Evolutionary conservation across 1,140 invertebrate genomes (phyloP).

Genomic region (Arion vulgaris): DNA sequence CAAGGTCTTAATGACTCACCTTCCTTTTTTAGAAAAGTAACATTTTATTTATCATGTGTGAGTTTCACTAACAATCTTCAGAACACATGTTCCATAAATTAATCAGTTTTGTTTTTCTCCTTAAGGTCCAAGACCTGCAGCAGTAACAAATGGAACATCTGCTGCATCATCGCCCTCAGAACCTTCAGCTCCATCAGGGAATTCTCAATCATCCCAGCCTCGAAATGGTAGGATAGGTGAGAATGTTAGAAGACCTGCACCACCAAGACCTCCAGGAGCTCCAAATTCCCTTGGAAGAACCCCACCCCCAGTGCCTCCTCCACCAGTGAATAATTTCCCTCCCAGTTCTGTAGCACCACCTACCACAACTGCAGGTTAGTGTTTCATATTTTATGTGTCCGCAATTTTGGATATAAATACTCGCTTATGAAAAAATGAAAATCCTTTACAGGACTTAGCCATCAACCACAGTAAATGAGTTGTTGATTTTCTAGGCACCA

Average conservation of each 20-base stretch:
- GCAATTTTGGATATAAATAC: too few species aligned
- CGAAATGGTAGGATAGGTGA: neutral
- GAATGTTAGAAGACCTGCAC: neutral
- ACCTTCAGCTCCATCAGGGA: neutral
- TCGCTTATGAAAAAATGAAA: too few species aligned
- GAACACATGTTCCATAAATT: too few species aligned
- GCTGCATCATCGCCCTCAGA: slow-evolving; percentile 29
- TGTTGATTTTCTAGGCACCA: too few species aligned
- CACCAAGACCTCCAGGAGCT: slow-evolving; percentile 21
- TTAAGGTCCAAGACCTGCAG: neutral
- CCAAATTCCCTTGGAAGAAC: slow-evolving; percentile 40
- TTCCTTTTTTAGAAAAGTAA: too few species aligned
- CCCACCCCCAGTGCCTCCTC: slow-evolving; percentile 47
- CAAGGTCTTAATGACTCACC: too few species aligned
- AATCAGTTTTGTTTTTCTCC: too few species aligned
- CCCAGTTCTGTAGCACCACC: neutral
- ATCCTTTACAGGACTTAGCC: too few species aligned
- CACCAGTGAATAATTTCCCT: slow-evolving; percentile 30
- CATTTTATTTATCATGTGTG: too few species aligned
- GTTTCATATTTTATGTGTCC: too few species aligned
- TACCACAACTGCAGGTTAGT: neutral
- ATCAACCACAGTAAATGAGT: too few species aligned
- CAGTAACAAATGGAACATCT: slow-evolving; percentile 22
- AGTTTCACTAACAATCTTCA: too few species aligned
- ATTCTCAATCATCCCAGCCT: neutral